These are phyloP conservation scores for Drosophila prolongata DNA, from an alignment of 2,888 invertebrate genomes.

Conservation along the genomic window DNA sequence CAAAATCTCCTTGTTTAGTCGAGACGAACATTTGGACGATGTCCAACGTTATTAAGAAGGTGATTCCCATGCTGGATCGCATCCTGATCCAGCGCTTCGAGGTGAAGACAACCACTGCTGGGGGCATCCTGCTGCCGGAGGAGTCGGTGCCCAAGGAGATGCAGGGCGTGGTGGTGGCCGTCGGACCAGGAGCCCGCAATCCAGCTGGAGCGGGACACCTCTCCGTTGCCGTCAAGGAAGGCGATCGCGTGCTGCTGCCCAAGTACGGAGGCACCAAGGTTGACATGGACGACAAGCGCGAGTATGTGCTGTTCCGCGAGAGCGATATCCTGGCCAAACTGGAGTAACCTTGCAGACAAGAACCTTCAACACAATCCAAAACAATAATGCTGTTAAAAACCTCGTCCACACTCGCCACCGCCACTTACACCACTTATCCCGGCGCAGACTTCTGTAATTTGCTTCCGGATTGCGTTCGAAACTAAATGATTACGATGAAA, in stretches of 20 bases:
- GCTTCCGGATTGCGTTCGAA: slow-evolving; percentile 67
- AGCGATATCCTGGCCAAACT: slow-evolving; percentile 97
- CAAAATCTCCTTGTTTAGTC: no score
- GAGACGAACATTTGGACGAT: slow-evolving; percentile 22
- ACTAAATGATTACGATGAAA: slow-evolving; percentile 74
- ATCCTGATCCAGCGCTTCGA: slow-evolving; percentile 96
- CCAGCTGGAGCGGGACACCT: slow-evolving; percentile 94
- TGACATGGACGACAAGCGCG: slow-evolving; percentile 93
- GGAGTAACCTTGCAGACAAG: slow-evolving; percentile 82
- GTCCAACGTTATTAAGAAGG: slow-evolving; percentile 85
- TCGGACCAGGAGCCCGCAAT: slow-evolving; percentile 94
- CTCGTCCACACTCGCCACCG: not conserved
- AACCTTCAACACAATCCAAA: not conserved
- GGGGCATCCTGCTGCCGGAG: slow-evolving; percentile 98
- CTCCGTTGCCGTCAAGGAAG: slow-evolving; percentile 92
- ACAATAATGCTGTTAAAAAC: not conserved
- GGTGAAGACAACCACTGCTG: slow-evolving; percentile 94
- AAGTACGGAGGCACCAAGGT: slow-evolving; percentile 99
- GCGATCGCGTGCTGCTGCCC: slow-evolving; percentile 96
- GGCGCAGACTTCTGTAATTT: slow-evolving; percentile 1
- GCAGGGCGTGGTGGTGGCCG: slow-evolving; percentile 96
- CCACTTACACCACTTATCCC: not conserved
- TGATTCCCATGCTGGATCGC: slow-evolving; percentile 96
- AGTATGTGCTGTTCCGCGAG: slow-evolving; percentile 97
- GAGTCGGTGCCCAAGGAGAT: slow-evolving; percentile 96